Base-by-base conservation (phyloP, 2,113 vertebrate genomes). In the Falcunculus frontatus region DNA sequence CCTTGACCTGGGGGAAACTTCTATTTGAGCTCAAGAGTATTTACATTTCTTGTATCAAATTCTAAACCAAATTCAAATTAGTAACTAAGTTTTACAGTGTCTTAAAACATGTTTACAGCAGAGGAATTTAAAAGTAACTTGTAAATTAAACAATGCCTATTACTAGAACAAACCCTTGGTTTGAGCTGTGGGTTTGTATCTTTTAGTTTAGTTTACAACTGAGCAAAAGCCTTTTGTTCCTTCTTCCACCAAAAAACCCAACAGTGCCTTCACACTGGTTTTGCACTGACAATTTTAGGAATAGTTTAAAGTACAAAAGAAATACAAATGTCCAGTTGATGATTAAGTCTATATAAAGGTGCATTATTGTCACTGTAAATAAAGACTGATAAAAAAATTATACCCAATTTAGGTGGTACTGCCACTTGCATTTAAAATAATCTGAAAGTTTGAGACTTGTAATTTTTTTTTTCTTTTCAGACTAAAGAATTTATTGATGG, bases 401-500 rank as follows among this genome's bases (percentile, higher is more conserved):
- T 30, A 35, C 18, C 19, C 0, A 44, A 39, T 60, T n/a, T 19
- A 42, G 39, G 15, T 47, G 30, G 30, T 32, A 10, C 2, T 75
- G 13, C 17, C 30, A 3, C 17, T 41, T 53, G 30, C 16, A 53
- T 19, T 69, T 53, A 17, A 62, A 77, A 57, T 30, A n/a, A 62
- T 29, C 22, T n/a, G 63, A 29, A 80, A 70, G 10, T 82, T 67
- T 76, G 14, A 50, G 7, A 19, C 25, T 37, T 74, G 22, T 74
- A 1, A 8, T 56, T 94, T 90, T 82, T 95, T 90, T 96, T 95
- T 82, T 82, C 39, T 81, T 92, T 94, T 78, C 75, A 99, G 99
- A 99, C 99, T 96, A 99, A 99, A 98, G 99, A 99, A 97, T 99
- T 99, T 98, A 99, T 99, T 97, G 99, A 99, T 98, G 98, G 98